phyloP scores from a whole-genome alignment of 2,113 vertebrate genomes.

The Ifrita kowaldi region DNA sequence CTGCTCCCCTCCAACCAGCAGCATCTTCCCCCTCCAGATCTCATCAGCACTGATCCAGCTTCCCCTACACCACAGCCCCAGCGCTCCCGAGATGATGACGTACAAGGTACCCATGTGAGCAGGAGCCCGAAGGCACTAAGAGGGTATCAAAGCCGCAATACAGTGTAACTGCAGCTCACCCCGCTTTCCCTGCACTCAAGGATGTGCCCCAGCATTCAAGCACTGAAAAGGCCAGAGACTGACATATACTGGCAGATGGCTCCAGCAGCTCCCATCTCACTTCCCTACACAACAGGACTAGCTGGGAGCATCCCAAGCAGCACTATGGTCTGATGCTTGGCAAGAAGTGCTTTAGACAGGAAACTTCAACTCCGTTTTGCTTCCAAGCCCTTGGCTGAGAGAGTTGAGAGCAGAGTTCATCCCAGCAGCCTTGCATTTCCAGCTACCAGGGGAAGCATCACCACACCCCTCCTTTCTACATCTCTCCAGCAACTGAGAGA shows the following conservation, averaged over 20 bases:
- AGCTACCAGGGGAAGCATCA: not conserved
- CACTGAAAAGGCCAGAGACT: not conserved
- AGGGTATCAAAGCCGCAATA: not conserved
- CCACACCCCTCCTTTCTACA: not conserved
- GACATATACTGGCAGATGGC: not conserved
- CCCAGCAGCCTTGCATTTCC: not conserved
- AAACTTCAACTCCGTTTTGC: not conserved
- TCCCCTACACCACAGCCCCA: not conserved
- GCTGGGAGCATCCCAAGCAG: not conserved
- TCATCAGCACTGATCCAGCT: not conserved
- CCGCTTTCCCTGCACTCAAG: accelerated
- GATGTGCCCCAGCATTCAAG: not conserved
- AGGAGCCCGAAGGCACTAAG: not conserved
- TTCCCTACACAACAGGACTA: accelerated
- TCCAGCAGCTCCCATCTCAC: not conserved
- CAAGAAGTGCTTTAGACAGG: not conserved
- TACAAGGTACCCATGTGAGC: accelerated
- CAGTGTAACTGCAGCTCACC: not conserved
- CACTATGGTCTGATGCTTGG: not conserved
- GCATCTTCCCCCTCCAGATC: not conserved
- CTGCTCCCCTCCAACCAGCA: not conserved
- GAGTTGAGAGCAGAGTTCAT: not conserved
- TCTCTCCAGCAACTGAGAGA: not conserved
- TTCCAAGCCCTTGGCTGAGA: not conserved
- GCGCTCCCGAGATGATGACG: accelerated